phyloP scores from a whole-genome alignment of 1,140 invertebrate species.

The Drosophila kikkawai region DNA sequence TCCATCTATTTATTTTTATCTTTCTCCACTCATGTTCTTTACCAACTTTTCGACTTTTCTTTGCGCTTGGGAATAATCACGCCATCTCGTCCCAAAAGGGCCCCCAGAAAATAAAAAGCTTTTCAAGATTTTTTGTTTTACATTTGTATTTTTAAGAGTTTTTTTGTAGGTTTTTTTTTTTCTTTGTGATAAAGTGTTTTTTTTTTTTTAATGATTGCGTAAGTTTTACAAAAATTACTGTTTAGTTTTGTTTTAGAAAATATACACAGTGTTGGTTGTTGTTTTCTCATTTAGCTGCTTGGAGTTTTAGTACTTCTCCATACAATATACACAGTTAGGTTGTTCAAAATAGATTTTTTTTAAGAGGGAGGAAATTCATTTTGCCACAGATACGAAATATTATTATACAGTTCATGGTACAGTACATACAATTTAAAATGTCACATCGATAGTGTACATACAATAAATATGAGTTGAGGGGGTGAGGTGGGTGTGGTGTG shows the following conservation, averaged over 20 bases:
- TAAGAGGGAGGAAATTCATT: slow-evolving; percentile 34
- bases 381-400: slow-evolving; percentile 39
- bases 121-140: slow-evolving; percentile 61
- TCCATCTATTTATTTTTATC: slow-evolving; percentile 29
- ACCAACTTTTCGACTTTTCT: slow-evolving; percentile 43
- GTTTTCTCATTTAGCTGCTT: slow-evolving; percentile 49
- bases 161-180: slow-evolving; percentile 37
- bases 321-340: slow-evolving; percentile 65
- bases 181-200: slow-evolving; percentile 38
- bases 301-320: slow-evolving; percentile 28
- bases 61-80: slow-evolving; percentile 49
- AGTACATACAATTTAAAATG: slow-evolving; percentile 54
- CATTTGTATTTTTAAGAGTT: slow-evolving; percentile 66
- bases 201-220: slow-evolving; percentile 44
- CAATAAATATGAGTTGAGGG: slow-evolving; percentile 32
- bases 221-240: slow-evolving; percentile 55
- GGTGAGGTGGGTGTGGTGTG: neutral
- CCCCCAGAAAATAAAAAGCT: slow-evolving; percentile 62
- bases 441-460: slow-evolving; percentile 36
- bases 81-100: slow-evolving; percentile 40
- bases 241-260: slow-evolving; percentile 70
- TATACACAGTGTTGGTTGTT: slow-evolving; percentile 76
- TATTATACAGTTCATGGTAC: slow-evolving; percentile 24
- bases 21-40: slow-evolving; percentile 32
- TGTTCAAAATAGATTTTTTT: slow-evolving; percentile 39